Evolutionary conservation across 2,888 invertebrate genomes (phyloP).

Genomic region (Synanthedon andrenaeformis): DNA sequence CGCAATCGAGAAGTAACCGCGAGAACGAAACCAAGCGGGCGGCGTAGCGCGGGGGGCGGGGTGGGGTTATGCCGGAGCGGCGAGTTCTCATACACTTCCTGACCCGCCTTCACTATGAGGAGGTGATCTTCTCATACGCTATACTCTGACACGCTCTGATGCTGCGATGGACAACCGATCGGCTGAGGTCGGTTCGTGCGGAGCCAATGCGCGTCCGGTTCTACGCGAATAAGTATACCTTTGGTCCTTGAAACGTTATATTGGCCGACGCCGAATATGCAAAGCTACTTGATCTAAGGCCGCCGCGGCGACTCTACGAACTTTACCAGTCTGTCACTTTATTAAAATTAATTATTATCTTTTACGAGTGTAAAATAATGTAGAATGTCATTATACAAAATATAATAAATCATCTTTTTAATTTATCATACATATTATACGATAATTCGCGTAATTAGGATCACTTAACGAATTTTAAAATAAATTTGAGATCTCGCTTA

Average conservation of each 20-base stretch:
- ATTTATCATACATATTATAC: slow-evolving; percentile 48
- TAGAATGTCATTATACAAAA: slow-evolving; percentile 68
- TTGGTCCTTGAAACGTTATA: slow-evolving; percentile 68
- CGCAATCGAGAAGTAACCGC: slow-evolving; percentile 72
- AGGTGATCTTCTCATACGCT: slow-evolving; percentile 33
- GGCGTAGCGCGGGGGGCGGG: slow-evolving; percentile 40
- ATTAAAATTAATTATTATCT: slow-evolving; percentile 71
- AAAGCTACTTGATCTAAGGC: slow-evolving; percentile 69
- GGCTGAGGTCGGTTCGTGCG: slow-evolving; percentile 62
- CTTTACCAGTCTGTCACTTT: slow-evolving; percentile 71
- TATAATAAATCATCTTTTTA: slow-evolving; percentile 67
- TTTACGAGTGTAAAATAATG: slow-evolving; percentile 67
- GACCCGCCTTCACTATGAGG: slow-evolving; percentile 5
- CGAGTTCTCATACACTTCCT: slow-evolving; percentile 4
- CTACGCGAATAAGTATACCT: slow-evolving; percentile 69
- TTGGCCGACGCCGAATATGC: slow-evolving; percentile 70
- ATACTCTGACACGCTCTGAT: slow-evolving; percentile 50
- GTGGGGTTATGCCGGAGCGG: slow-evolving; percentile 18
- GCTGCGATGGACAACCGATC: slow-evolving; percentile 53
- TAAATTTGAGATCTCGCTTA: slow-evolving; percentile 72
- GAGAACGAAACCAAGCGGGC: slow-evolving; percentile 68
- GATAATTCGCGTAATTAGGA: slow-evolving; percentile 64
- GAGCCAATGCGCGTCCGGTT: slow-evolving; percentile 68
- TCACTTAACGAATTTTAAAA: slow-evolving; percentile 64
- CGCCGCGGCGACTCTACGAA: slow-evolving; percentile 69